Conservation (phyloP, 2,888 invertebrate species). For the Agrotis clavis region DNA sequence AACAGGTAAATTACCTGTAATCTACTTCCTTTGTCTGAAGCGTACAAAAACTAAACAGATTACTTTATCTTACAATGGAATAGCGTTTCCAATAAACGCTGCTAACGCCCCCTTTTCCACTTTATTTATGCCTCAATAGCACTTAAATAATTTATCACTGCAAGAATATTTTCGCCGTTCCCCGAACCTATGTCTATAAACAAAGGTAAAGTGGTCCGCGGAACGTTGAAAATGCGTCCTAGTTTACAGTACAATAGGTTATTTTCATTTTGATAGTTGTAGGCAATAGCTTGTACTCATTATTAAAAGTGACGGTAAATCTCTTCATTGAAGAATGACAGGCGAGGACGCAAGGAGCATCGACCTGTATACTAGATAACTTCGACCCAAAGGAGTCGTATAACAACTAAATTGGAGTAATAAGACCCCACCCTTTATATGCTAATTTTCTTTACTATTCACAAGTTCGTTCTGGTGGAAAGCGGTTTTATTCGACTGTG, state of each 20-base stretch:
- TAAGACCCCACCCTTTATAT: constrained; percentile 64
- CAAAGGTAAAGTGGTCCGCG: constrained; percentile 37
- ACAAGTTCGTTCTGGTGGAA: constrained; percentile 31
- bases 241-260: constrained; percentile 46
- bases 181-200: constrained; percentile 31
- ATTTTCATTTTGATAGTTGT: constrained; percentile 55
- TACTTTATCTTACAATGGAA: constrained; percentile 15
- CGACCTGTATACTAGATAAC: constrained; percentile 56
- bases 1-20: constrained; percentile 13
- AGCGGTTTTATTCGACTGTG: constrained; percentile 41
- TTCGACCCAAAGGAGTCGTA: constrained; percentile 42
- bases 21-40: constrained; percentile 5
- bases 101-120: constrained; percentile 21
- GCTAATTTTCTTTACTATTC: constrained; percentile 62
- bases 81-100: constrained; percentile 23
- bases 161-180: constrained; percentile 45
- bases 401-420: constrained; percentile 63
- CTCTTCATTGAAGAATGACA: constrained; percentile 46
- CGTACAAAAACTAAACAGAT: constrained; percentile 11
- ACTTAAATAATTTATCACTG: constrained; percentile 45
- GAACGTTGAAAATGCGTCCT: constrained; percentile 43
- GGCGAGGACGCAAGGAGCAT: constrained; percentile 44
- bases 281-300: constrained; percentile 53
- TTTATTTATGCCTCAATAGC: constrained; percentile 43
- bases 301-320: constrained; percentile 57